These are phyloP conservation scores for Spodoptera picta DNA, from an alignment of 2,888 invertebrate species.

Conservation along the genomic window DNA sequence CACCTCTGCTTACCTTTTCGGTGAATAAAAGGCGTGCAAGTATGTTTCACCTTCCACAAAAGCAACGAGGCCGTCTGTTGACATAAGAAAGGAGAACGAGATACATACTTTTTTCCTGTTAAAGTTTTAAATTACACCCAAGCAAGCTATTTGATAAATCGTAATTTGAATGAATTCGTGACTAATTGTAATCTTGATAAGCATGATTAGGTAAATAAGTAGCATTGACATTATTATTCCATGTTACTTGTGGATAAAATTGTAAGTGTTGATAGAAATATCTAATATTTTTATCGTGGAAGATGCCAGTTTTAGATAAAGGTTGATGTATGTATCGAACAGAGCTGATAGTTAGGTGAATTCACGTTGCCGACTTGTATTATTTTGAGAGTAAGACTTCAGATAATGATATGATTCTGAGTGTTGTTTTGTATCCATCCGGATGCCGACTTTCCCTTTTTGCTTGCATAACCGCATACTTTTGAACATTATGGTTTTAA, in stretches of 20 bases:
- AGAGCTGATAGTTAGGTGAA: slow-evolving; percentile 50
- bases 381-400: slow-evolving; percentile 47
- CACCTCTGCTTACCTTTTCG: too few species aligned
- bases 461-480: background rate
- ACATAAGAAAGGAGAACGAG: too few species aligned
- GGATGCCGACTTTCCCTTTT: slow-evolving; percentile 7
- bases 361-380: slow-evolving; percentile 53
- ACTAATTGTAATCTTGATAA: slow-evolving; percentile 21
- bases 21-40: too few species aligned
- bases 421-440: slow-evolving; percentile 24
- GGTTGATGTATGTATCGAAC: slow-evolving; percentile 70
- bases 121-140: slow-evolving; percentile 3
- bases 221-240: slow-evolving; percentile 30
- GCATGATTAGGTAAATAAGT: slow-evolving; percentile 28
- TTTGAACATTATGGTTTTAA: slow-evolving; percentile 13
- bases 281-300: slow-evolving; percentile 55
- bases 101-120: too few species aligned
- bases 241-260: slow-evolving; percentile 29
- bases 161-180: slow-evolving; percentile 20
- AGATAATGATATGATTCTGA: slow-evolving; percentile 38
- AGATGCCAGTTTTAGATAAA: slow-evolving; percentile 70
- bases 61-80: too few species aligned
- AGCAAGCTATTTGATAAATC: slow-evolving; percentile 20
- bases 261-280: slow-evolving; percentile 26
- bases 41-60: too few species aligned